Percentiles rank a stretch among this genome's conserved stretches.
Conservation (phyloP, 1,140 invertebrate species). For the Chrysoperla carnea region DNA sequence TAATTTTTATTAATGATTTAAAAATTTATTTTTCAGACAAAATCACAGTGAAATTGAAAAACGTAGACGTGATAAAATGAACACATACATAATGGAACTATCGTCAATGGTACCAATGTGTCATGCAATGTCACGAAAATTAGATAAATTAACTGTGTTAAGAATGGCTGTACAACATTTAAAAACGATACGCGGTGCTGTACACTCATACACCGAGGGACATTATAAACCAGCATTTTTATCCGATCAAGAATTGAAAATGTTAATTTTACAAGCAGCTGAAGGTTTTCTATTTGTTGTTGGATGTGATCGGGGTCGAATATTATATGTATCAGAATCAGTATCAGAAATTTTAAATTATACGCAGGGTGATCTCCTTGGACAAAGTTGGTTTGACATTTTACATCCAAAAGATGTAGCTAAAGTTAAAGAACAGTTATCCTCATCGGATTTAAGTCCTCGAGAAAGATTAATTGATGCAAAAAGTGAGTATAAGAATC, state of each 20-base stretch:
- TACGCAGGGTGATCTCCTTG: constrained; percentile 72
- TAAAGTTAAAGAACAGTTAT: constrained; percentile 90
- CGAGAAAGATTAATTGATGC: constrained; percentile 80
- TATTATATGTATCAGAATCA: constrained; percentile 82
- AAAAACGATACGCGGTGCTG: constrained; percentile 57
- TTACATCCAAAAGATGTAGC: constrained; percentile 87
- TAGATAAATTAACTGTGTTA: constrained; percentile 86
- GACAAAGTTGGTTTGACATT: constrained; percentile 89
- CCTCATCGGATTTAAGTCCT: constrained; percentile 75
- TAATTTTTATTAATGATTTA: no score
- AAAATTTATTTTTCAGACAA: constrained; percentile 52
- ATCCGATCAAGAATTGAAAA: constrained; percentile 76
- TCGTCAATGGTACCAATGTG: constrained; percentile 88
- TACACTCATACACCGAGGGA: constrained; percentile 63
- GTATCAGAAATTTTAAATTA: constrained; percentile 72
- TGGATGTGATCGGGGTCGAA: constrained; percentile 76
- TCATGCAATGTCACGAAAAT: constrained; percentile 76
- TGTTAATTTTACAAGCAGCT: constrained; percentile 54
- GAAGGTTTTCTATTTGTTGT: constrained; percentile 89
- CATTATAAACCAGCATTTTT: constrained; percentile 76
- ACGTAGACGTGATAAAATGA: constrained; percentile 87
- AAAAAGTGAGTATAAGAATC: constrained; percentile 68
- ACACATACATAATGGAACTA: constrained; percentile 83
- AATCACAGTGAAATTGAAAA: constrained; percentile 96
- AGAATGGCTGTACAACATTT: constrained; percentile 89